Evolutionary conservation across 1,140 invertebrate genomes (phyloP), one percentile per base, ranked within the genome.

Genomic region (Cherax destructor): DNA sequence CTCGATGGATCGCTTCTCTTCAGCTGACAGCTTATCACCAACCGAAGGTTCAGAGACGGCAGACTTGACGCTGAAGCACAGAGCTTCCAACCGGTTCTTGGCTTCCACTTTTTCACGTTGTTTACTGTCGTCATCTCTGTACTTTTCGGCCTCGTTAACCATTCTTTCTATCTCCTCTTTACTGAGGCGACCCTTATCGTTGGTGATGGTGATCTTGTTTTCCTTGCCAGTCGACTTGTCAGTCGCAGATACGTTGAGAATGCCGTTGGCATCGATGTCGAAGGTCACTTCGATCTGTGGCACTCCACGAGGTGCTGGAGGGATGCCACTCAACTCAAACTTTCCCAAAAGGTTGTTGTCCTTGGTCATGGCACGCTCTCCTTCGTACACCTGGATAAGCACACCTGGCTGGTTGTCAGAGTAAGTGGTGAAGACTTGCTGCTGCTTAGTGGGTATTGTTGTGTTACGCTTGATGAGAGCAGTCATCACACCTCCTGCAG

Each of bases 211-310:
- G 47, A 86, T 86, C 72, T 86, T 86, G 84, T 86, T 86, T 72
- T 86, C 84, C 84, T 86, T 86, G 65, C 84, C 84, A 3, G 84
- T 86, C 10, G 84, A 86, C 84, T 86, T 86, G 84, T 86, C 84
- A 7, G 52, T 49, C 11, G 84, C 84, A 9, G 84, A 86, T 65
- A 86, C 84, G 50, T 86, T 86, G 6, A 86, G 84, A 65, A 86
- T 86, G 74, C 84, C 81, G 61, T 83, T 83, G 30, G 81, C 81
- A 11, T 83, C 81, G 56, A 83, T 83, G 59, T 83, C 81, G 59
- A 83, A 83, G 59, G 81, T 83, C 3, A 83, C 81, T 24, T 83
- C 81, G 56, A 83, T 83, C 81, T 86, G 84, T 13, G 84, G 84
- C 69, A 86, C 84, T 30, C 84, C 84, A 4, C 84, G 84, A 18